A percentile compares a stretch with the other conserved stretches of the same genome.
phyloP scores from a whole-genome alignment of 2,113 vertebrate genomes.

The Phocoena sinus region DNA sequence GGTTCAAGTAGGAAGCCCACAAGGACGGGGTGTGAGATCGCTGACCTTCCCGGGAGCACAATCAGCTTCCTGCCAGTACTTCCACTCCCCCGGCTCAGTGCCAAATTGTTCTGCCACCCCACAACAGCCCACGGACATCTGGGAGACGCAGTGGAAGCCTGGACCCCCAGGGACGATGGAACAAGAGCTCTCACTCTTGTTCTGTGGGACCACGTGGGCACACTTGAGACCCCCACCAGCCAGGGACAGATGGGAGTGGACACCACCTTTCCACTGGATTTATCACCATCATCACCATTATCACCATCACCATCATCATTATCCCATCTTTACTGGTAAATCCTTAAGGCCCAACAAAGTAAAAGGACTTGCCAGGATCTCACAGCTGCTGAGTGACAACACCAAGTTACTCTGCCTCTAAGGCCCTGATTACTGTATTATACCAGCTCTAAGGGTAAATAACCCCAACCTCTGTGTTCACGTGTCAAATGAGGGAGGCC shows the following conservation, averaged over 20 bases:
- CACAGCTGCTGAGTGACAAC: not conserved
- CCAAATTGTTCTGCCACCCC: not conserved
- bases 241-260: not conserved
- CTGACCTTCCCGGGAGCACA: not conserved
- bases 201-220: not conserved
- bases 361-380: not conserved
- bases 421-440: not conserved
- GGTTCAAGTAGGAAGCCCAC: not conserved
- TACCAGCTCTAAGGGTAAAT: not conserved
- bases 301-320: not conserved
- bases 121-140: not conserved
- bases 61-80: not conserved
- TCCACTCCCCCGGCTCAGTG: not conserved
- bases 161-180: fast-evolving
- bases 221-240: not conserved
- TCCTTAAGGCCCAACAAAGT: not conserved
- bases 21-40: not conserved
- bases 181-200: not conserved
- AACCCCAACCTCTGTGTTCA: not conserved
- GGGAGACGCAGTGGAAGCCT: not conserved
- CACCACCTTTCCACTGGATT: not conserved
- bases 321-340: not conserved
- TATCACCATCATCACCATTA: not conserved
- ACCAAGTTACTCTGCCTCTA: not conserved
- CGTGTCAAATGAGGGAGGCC: not conserved